Conservation (phyloP, 1,140 invertebrate species). For the Amyelois transitella region DNA sequence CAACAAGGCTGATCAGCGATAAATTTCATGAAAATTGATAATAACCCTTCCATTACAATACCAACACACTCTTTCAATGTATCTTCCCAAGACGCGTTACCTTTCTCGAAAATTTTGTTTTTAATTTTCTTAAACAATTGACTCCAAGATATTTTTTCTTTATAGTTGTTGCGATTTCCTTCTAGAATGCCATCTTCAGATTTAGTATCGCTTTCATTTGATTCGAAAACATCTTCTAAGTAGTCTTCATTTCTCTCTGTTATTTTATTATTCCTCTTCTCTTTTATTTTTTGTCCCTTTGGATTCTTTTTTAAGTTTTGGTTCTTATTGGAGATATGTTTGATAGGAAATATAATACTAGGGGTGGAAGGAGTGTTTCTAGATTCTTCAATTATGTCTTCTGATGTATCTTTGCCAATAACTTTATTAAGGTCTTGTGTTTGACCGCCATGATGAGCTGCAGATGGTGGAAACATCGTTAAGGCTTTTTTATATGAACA, state of each 20-base stretch:
- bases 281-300: too few species aligned
- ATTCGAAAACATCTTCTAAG: neutral
- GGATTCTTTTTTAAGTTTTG: neutral
- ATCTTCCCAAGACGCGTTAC: neutral
- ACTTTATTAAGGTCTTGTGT: neutral
- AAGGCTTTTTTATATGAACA: conserved; percentile 16
- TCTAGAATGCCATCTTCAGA: neutral
- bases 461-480: neutral
- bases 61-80: neutral
- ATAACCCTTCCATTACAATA: neutral
- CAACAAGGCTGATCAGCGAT: neutral
- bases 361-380: neutral
- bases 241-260: neutral
- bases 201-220: neutral
- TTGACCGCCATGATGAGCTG: neutral
- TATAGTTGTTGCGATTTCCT: neutral
- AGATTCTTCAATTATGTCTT: neutral
- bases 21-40: neutral
- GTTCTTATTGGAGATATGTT: neutral
- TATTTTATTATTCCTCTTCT: neutral
- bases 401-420: neutral
- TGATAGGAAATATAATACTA: neutral
- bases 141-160: neutral
- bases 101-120: neutral
- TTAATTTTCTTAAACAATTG: neutral